Percentiles rank a stretch among this genome's conserved stretches.
Conservation (phyloP, 2,888 invertebrate genomes). For the Agrilus biguttatus region DNA sequence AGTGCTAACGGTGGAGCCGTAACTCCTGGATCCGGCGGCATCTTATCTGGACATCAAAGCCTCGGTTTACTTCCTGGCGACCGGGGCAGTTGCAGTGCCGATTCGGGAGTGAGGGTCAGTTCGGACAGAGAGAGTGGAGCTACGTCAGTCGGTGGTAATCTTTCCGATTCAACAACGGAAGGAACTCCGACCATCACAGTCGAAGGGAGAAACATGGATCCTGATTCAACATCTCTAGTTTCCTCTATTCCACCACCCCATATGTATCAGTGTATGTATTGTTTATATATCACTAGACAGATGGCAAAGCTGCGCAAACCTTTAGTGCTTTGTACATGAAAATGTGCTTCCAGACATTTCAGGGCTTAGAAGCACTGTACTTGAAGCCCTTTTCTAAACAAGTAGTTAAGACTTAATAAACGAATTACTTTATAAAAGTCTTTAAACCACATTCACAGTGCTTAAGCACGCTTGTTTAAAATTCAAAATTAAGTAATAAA, state of each 20-base stretch:
- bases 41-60: slow-evolving; percentile 35
- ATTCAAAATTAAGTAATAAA: no score
- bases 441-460: no score
- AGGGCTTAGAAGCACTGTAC: no score
- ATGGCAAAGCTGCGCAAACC: no score
- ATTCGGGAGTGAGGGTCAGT: slow-evolving; percentile 72
- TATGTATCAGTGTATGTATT: slow-evolving; percentile 56
- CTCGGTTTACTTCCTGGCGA: slow-evolving; percentile 43
- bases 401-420: no score
- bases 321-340: no score
- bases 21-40: slow-evolving; percentile 41
- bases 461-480: no score
- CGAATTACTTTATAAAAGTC: no score
- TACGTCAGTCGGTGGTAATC: slow-evolving; percentile 68
- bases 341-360: no score
- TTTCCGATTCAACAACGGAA: slow-evolving; percentile 66
- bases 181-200: slow-evolving; percentile 47
- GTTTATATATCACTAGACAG: neutral
- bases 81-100: slow-evolving; percentile 73
- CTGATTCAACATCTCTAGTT: slow-evolving; percentile 55
- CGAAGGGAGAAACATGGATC: slow-evolving; percentile 48
- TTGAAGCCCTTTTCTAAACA: no score
- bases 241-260: slow-evolving; percentile 51
- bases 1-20: slow-evolving; percentile 47
- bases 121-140: slow-evolving; percentile 71